Evolutionary conservation across 1,140 invertebrate species (phyloP).

Genomic region (Eulimnadia texana): DNA sequence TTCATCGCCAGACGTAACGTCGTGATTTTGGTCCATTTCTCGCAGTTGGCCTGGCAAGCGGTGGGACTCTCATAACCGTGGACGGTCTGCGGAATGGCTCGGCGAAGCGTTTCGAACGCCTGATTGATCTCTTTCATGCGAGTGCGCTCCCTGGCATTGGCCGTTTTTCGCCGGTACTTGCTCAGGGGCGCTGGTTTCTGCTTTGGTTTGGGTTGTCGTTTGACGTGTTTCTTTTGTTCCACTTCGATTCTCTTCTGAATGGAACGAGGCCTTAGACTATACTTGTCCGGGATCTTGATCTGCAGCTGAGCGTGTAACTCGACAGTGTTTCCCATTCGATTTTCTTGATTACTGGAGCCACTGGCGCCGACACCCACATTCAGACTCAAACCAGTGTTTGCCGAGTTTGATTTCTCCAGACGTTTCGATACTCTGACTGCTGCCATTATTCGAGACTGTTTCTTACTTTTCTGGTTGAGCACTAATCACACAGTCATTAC

Average conservation of each 20-base stretch:
- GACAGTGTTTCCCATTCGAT: background rate
- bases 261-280: conserved; percentile 36
- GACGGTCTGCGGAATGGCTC: conserved; percentile 47
- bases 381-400: background rate
- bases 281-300: conserved; percentile 26
- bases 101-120: conserved; percentile 63
- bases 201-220: conserved; percentile 37
- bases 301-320: background rate
- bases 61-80: conserved; percentile 18
- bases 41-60: conserved; percentile 35
- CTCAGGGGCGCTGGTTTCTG: conserved; percentile 63
- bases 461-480: background rate
- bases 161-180: conserved; percentile 76
- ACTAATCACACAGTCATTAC: background rate
- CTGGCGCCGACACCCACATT: background rate
- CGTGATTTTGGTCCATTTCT: conserved; percentile 77
- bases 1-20: conserved; percentile 72
- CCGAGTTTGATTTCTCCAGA: background rate
- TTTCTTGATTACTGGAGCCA: background rate
- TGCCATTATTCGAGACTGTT: background rate
- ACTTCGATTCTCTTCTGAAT: conserved; percentile 35
- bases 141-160: conserved; percentile 68
- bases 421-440: background rate
- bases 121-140: conserved; percentile 78
- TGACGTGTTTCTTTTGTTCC: conserved; percentile 22